Percentiles rank a stretch among this genome's conserved stretches.
phyloP scores from a whole-genome alignment of 2,113 vertebrate species.

The Perccottus glenii region DNA sequence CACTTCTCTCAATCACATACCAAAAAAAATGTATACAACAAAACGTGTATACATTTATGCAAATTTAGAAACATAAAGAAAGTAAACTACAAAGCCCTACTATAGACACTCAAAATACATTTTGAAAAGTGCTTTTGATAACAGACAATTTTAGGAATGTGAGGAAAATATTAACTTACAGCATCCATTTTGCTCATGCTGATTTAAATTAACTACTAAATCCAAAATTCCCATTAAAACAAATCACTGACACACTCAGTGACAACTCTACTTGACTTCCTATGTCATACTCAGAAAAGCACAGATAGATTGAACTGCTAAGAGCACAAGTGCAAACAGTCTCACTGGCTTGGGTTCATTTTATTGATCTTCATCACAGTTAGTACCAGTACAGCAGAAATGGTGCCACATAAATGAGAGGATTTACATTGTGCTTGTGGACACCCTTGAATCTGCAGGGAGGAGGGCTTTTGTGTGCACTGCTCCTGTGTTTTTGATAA shows the following conservation, averaged over 20 bases:
- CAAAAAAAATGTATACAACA: background rate
- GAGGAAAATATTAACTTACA: background rate
- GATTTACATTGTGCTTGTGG: too few species aligned
- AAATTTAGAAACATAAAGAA: background rate
- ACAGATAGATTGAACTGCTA: background rate
- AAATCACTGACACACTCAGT: too few species aligned
- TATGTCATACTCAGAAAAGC: too few species aligned
- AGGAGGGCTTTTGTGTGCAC: background rate
- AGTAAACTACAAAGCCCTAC: background rate
- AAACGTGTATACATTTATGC: background rate
- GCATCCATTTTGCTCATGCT: background rate
- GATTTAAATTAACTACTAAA: background rate
- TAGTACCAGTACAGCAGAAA: background rate
- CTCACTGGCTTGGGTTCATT: too few species aligned
- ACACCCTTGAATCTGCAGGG: background rate
- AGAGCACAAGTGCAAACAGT: background rate
- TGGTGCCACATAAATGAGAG: background rate
- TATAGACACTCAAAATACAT: background rate
- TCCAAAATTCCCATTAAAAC: too few species aligned
- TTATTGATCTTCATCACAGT: too few species aligned
- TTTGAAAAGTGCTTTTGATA: background rate
- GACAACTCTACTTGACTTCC: too few species aligned
- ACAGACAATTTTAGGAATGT: background rate
- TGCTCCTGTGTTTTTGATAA: background rate
- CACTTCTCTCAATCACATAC: background rate